Conservation (phyloP, 1,140 invertebrate species). For the Caenorhabditis tropicalis region DNA sequence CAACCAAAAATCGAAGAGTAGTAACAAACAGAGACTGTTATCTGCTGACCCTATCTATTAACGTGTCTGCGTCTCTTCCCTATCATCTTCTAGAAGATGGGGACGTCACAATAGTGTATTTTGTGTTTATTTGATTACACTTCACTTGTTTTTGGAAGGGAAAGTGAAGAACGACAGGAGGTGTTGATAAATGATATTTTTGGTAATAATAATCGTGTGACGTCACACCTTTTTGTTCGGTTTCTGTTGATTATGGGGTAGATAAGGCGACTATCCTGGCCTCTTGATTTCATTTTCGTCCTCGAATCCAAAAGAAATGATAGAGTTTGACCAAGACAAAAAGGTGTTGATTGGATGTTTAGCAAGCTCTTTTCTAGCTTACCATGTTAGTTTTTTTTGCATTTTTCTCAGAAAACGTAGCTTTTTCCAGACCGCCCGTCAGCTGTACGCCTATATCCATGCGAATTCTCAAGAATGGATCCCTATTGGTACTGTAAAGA, state of each 20-base stretch:
- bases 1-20: background rate
- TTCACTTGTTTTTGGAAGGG: too few relatives aligned
- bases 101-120: constrained; percentile 8
- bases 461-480: background rate
- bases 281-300: background rate
- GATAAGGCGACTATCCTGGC: background rate
- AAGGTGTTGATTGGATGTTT: constrained; percentile 4
- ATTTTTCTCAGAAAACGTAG: background rate
- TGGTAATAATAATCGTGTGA: background rate
- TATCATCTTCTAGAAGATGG: background rate
- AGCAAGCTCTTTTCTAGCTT: background rate
- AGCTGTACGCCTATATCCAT: background rate
- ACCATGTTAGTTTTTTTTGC: constrained; percentile 3
- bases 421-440: background rate
- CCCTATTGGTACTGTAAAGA: background rate
- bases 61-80: background rate
- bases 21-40: background rate
- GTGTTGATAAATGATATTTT: too few relatives aligned
- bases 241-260: background rate
- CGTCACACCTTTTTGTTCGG: background rate
- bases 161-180: too few relatives aligned
- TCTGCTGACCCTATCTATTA: background rate
- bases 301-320: background rate
- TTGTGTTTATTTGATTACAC: background rate
- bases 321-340: background rate